Base-by-base conservation (phyloP, 1,140 invertebrate genomes). In the Pomacea maculata region DNA sequence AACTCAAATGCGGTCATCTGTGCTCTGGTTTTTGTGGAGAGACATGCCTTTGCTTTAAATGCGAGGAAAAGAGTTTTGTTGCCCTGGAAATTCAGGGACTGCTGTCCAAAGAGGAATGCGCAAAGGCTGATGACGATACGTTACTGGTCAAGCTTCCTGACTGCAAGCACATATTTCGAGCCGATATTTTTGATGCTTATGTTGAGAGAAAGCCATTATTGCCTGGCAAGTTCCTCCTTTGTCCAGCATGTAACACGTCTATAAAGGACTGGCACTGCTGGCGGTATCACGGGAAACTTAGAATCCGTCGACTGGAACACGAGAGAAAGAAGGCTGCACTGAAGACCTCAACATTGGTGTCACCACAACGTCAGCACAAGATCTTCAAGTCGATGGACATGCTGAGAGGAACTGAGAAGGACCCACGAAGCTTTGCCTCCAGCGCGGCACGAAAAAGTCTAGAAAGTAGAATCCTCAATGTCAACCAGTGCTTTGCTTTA, bases 1-100 rank as follows among this genome's bases (percentile, higher is more conserved):
- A 72, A 25, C 71, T 81, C 5, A 65, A 67, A 63, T 95, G 95
- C 89, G 93, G 12, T 68, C 95, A 95, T 88, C 86, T 52, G 52
- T 95, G 95, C 87, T 89, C 92, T 67, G 92, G 83, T 5, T 45
- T 91, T 0, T 95, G 95, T 90, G 91, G 92, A 52, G 95, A 95
- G 93, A 88, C 93, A 91, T 89, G 92, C 88, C 93, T 83, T 25
- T 80, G 79, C 67, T 52, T 11, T 17, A 34, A 21, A 11, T 83
- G 82, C 71, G 77, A 79, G 8, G 34, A 61, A 29, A 63, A 54
- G 25, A 65, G 19, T 29, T 67, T 77, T 52, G 25, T 68, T 15
- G 64, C 63, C 8, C 29, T 77, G 25, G 15, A n/a, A 17, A 67
- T 77, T 65, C 17, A 17, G 4, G 64, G 64, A 1, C 34, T 45